These are phyloP conservation scores for Fabriciana adippe DNA, from an alignment of 2,888 invertebrate genomes.

Conservation along the genomic window DNA sequence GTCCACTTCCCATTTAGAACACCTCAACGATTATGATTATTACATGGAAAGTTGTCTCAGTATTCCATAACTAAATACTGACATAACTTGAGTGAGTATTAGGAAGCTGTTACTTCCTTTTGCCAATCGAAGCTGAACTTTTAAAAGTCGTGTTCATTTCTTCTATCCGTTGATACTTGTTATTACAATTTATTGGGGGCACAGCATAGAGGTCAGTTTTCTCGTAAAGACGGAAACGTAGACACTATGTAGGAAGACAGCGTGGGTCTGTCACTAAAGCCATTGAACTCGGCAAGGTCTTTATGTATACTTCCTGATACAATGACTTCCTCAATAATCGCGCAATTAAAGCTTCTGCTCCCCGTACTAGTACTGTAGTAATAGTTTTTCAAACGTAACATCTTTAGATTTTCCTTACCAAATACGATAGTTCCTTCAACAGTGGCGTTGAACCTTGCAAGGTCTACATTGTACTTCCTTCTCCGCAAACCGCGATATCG, in stretches of 20 bases:
- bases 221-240: constrained; percentile 63
- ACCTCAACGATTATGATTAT: constrained; percentile 30
- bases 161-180: background rate
- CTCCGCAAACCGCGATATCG: constrained; percentile 30
- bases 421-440: constrained; percentile 37
- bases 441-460: constrained; percentile 44
- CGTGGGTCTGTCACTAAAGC: constrained; percentile 43
- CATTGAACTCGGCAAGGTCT: constrained; percentile 44
- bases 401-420: constrained; percentile 19
- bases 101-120: background rate
- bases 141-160: no score
- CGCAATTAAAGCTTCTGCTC: constrained; percentile 18
- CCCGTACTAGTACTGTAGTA: background rate
- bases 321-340: constrained; percentile 29
- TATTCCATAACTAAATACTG: background rate
- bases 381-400: background rate
- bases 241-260: constrained; percentile 39
- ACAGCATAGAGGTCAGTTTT: constrained; percentile 66
- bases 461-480: constrained; percentile 38
- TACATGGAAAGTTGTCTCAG: background rate
- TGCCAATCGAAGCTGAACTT: no score
- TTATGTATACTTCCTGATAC: constrained; percentile 35
- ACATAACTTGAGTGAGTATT: background rate
- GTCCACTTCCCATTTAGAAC: constrained; percentile 40
- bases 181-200: constrained; percentile 35